These are phyloP conservation scores for Nettapus auritus DNA, from an alignment of 2,113 vertebrate species.

Conservation along the genomic window DNA sequence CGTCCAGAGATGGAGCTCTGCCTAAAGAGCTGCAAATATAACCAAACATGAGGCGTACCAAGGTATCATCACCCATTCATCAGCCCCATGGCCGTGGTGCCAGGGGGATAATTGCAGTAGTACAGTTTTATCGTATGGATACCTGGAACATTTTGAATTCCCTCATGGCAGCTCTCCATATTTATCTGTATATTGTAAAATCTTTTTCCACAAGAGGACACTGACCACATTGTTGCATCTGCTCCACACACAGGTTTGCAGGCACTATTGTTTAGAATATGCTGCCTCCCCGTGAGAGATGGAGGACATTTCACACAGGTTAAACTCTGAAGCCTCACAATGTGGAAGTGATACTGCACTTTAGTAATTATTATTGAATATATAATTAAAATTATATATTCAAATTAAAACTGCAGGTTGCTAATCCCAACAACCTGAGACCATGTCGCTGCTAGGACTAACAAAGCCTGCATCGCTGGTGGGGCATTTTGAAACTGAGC, in stretches of 20 bases:
- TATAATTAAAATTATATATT: background rate
- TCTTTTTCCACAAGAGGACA: background rate
- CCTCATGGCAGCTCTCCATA: background rate
- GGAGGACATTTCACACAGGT: background rate
- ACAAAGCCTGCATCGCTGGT: background rate
- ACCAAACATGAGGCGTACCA: background rate
- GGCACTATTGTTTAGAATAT: background rate
- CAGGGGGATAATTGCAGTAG: background rate
- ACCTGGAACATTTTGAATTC: background rate
- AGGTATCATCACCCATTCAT: rapidly evolving
- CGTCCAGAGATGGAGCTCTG: background rate
- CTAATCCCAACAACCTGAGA: background rate
- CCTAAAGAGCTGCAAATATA: background rate
- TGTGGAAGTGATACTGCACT: rapidly evolving
- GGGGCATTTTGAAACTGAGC: background rate
- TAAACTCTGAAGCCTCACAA: background rate
- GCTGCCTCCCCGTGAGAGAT: background rate
- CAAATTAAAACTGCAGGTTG: background rate
- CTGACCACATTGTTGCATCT: background rate
- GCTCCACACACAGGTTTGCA: rapidly evolving
- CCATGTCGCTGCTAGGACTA: background rate
- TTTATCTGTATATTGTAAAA: background rate
- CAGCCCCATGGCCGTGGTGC: rapidly evolving
- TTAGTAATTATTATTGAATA: background rate
- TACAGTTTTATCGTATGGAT: rapidly evolving